These are phyloP conservation scores for Drosophila funebris DNA, from an alignment of 1,140 invertebrate genomes.

Conservation along the genomic window DNA sequence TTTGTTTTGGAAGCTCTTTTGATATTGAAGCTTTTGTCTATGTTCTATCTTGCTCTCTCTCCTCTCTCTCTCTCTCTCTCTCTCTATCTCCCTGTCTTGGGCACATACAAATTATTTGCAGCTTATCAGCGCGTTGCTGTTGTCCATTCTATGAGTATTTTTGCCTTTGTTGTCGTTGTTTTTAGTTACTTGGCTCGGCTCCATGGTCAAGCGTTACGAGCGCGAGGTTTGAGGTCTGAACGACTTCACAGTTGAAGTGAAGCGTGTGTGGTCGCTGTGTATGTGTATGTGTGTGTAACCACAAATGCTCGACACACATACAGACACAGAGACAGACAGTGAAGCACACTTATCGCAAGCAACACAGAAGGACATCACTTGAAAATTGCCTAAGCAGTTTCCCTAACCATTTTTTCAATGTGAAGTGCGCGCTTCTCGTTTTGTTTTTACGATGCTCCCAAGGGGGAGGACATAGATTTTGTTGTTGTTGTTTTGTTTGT, in stretches of 20 bases:
- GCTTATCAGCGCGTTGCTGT: constrained; percentile 77
- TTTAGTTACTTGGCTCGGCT: constrained; percentile 62
- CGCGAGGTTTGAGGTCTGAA: neutral
- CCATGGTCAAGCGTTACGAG: neutral
- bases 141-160: constrained; percentile 79
- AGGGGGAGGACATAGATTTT: constrained; percentile 31
- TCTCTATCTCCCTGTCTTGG: constrained; percentile 9
- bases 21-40: constrained; percentile 64
- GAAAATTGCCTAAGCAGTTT: constrained; percentile 82
- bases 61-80: neutral
- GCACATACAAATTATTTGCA: constrained; percentile 76
- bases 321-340: constrained; percentile 6
- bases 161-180: constrained; percentile 75
- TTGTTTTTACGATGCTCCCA: constrained; percentile 44
- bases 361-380: constrained; percentile 71
- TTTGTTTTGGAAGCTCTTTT: constrained; percentile 67
- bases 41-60: constrained; percentile 8
- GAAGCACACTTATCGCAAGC: constrained; percentile 56
- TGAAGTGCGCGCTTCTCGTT: constrained; percentile 36
- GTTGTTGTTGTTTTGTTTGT: constrained; percentile 26
- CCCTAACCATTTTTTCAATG: constrained; percentile 31
- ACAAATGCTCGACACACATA: constrained; percentile 46
- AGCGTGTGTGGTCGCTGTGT: constrained; percentile 40
- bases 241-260: constrained; percentile 39
- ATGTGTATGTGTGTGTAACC: constrained; percentile 41